Evolutionary conservation across 2,113 vertebrate genomes (phyloP), one percentile per base, ranked within the genome.

Genomic region (Alaudala cheleensis): DNA sequence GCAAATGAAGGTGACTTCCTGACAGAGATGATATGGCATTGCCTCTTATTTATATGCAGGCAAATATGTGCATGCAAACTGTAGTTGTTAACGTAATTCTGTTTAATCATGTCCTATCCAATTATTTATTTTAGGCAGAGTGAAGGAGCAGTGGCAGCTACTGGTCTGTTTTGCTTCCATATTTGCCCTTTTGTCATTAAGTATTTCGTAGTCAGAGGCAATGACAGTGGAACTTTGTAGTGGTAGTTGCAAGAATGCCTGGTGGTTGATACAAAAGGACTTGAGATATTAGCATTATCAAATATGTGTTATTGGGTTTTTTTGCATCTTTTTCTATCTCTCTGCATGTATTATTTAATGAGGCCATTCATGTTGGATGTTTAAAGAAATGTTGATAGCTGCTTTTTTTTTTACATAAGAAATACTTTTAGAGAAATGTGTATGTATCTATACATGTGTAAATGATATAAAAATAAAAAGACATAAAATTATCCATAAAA

Each of bases 1-100:
- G 33, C n/a, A 91, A 80, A 70, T 90, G 64, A 91, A 87, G 73
- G 65, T 94, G 89, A 92, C 92, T 95, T 89, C 50, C n/a, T 67
- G 40, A 26, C 6, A 64, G 49, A 67, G 29, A 70, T 2, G 2
- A 44, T 71, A 44, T 4, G 18, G 42, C 50, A 51, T 78, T 72
- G 19, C 10, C 13, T 79, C 39, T 60, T 69, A 51, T 64, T 86
- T 84, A 34, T 81, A 60, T 26, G 11, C 69, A 28, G 57, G 58
- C 72, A 71, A 86, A 76, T 69, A 65, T 21, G 37, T 51, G 40
- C 50, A 31, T 49, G 31, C 77, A 83, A 88, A 47, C 76, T 77
- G 37, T 80, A 69, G 18, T 77, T 82, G n/a, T 72, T 65, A n/a
- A 33, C 25, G 4, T 82, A 84, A 64, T 71, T 94, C 49, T 67